Evolutionary conservation across 1,140 invertebrate species (phyloP), one percentile per base, ranked within the genome.

Genomic region (Coenobita brevimanus): DNA sequence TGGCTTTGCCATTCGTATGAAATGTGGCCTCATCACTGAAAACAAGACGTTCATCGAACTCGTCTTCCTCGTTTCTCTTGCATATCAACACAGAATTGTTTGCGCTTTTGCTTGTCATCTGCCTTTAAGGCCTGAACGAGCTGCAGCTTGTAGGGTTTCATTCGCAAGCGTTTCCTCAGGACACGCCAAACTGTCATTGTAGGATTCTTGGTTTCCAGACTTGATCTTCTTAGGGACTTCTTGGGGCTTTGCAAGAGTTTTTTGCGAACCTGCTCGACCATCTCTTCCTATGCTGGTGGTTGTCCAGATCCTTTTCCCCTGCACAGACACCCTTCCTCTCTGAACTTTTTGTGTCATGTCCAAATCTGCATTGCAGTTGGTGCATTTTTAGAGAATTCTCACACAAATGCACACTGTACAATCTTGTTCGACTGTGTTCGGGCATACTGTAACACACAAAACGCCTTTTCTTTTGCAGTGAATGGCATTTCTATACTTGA

Each of bases 1-100:
- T 50, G 46, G 17, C 46, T 50, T 50, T 50, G 46, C 46, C 46
- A 50, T 50, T 50, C 46, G 46, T 75, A 75, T 75, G 64, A 21
- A 75, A 75, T 3, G 71, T 75, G 41, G 71, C 71, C 71, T 75
- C 71, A 75, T 43, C 24, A 38, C 71, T 75, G 3, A 75, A 75
- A 75, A 75, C 3, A 75, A 75, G 71, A 36, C 71, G 71, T 36
- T 75, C 17, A 17, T 75, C 33, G 33, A 75, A 75, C 33, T 75
- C 71, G 71, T 2, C 0, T 38, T 75, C 71, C 10, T 75, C 36
- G 71, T 75, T 75, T 75, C 71, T 75, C 33, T 33, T 75, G 71
- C 71, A 75, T 75, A 75, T 27, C 71, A 38, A 1, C 71, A 75
- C 2, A 75, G 71, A 27, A 3, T 33, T 38, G 33, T 21, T 43